Evolutionary conservation across 2,888 invertebrate species (phyloP).

Genomic region (Belgica antarctica): DNA sequence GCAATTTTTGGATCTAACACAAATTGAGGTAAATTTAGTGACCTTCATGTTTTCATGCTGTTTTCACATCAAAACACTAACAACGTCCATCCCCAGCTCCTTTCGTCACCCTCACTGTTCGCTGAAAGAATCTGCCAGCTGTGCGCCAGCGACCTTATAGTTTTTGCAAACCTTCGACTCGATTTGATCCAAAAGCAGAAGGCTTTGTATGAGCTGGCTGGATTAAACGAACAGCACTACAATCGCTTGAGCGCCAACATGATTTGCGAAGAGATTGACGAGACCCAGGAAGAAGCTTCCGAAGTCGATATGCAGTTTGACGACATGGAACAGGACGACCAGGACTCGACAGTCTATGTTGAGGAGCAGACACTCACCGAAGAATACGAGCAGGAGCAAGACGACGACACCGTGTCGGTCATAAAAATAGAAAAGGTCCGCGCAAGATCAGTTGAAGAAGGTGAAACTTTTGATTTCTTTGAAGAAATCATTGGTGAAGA

Average conservation of each 20-base stretch:
- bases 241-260: neutral
- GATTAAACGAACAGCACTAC: neutral
- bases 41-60: neutral
- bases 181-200: conserved; percentile 31
- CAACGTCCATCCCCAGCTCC: too few species aligned
- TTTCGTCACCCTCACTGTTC: too few species aligned
- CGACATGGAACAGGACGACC: neutral
- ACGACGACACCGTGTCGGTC: too few species aligned
- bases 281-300: neutral
- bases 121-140: conserved; percentile 33
- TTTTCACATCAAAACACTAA: too few species aligned
- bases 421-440: neutral
- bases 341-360: neutral
- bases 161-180: neutral
- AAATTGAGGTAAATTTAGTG: conserved; percentile 11
- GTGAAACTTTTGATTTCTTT: neutral
- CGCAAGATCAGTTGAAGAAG: neutral
- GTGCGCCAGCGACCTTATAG: conserved; percentile 16
- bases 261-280: conserved; percentile 4
- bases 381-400: neutral
- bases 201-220: conserved; percentile 5
- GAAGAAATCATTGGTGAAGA: neutral
- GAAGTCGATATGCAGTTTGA: neutral
- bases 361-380: too few species aligned
- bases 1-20: conserved; percentile 27